A percentile compares a stretch with the other conserved stretches of the same genome.
Conservation (phyloP, 2,888 invertebrate species). For the Xanthia icteritia region DNA sequence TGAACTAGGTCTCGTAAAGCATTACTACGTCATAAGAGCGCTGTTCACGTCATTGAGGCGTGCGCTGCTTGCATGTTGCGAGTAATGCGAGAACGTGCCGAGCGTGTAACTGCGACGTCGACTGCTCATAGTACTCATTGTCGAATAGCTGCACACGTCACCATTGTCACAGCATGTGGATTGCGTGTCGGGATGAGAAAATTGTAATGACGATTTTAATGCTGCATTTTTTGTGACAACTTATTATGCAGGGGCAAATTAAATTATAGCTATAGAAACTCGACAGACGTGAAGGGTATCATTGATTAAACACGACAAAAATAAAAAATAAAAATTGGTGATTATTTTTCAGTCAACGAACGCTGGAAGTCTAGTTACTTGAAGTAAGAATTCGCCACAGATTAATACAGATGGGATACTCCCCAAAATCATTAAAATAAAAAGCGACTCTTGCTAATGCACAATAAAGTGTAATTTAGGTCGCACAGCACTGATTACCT, state of each 20-base stretch:
- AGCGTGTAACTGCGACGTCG: constrained; percentile 4
- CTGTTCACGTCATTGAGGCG: constrained; percentile 38
- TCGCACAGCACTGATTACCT: no score
- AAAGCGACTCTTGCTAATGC: no score
- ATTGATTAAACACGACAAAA: no score
- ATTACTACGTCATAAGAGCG: constrained; percentile 11
- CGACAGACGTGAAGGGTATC: background rate
- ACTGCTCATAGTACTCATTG: constrained; percentile 27
- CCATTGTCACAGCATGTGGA: constrained; percentile 33
- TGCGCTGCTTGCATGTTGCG: constrained; percentile 30
- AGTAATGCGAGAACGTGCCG: constrained; percentile 38
- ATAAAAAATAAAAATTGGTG: no score
- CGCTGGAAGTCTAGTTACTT: no score
- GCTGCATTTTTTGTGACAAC: constrained; percentile 6
- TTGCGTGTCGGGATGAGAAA: constrained; percentile 20
- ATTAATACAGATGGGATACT: no score
- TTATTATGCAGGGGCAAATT: background rate
- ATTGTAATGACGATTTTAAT: background rate
- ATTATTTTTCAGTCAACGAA: no score
- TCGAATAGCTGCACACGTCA: constrained; percentile 35
- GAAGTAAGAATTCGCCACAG: no score
- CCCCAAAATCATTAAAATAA: no score
- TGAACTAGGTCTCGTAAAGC: constrained; percentile 6
- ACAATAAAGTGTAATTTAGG: no score
- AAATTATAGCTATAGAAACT: background rate